Evolutionary conservation across 2,888 invertebrate genomes (phyloP).

Genomic region (Phaedon cochleariae): DNA sequence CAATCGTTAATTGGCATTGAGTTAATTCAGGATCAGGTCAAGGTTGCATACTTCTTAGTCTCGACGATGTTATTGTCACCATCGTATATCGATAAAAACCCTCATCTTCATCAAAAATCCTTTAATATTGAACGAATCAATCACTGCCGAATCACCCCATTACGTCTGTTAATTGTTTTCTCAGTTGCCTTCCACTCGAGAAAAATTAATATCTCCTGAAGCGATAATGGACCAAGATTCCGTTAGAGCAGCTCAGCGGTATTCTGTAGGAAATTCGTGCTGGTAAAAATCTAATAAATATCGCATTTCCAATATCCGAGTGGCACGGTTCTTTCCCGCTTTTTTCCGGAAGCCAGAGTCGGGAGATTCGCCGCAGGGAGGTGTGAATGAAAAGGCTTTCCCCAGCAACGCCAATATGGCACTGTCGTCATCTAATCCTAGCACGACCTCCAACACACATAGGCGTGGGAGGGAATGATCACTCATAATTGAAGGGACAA

Average conservation of each 20-base stretch:
- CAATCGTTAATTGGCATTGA: no score
- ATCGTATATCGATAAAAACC: no score
- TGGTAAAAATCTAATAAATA: constrained; percentile 59
- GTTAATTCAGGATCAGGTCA: no score
- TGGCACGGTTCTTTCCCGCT: constrained; percentile 48
- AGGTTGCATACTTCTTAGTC: no score
- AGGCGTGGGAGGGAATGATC: background rate
- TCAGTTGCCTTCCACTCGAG: constrained; percentile 16
- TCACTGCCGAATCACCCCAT: constrained; percentile 3
- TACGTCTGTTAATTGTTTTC: background rate
- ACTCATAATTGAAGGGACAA: no score
- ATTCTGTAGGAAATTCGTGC: constrained; percentile 52
- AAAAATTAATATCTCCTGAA: constrained; percentile 40
- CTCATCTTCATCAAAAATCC: no score
- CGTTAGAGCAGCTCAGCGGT: constrained; percentile 29
- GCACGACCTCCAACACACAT: constrained; percentile 11
- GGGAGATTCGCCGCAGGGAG: constrained; percentile 40
- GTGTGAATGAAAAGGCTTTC: constrained; percentile 44
- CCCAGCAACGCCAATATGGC: constrained; percentile 53
- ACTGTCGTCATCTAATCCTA: constrained; percentile 53
- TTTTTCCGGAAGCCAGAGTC: constrained; percentile 49
- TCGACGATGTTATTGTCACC: no score
- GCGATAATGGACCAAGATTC: constrained; percentile 39
- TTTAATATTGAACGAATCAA: constrained; percentile 2
- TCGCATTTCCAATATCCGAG: constrained; percentile 59